Conservation (phyloP, 1,140 invertebrate species). For the Atta cephalotes region DNA sequence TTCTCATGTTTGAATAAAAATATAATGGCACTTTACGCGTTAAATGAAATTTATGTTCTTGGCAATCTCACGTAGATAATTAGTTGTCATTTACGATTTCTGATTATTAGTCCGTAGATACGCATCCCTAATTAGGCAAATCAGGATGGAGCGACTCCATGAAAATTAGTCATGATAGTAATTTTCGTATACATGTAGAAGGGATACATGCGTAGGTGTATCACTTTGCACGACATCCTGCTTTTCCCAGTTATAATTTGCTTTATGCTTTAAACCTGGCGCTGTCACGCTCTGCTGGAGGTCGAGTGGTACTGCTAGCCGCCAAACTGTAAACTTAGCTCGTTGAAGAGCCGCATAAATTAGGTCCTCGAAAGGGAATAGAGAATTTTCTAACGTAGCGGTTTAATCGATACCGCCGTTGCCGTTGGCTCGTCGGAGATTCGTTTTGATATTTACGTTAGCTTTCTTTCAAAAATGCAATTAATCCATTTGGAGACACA, state of each 20-base stretch:
- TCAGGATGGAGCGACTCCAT: constrained; percentile 57
- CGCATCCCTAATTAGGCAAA: constrained; percentile 71
- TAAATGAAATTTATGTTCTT: neutral
- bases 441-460: neutral
- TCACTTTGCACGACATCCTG: constrained; percentile 71
- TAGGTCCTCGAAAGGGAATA: constrained; percentile 74
- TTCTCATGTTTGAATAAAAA: neutral
- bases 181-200: constrained; percentile 37
- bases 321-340: constrained; percentile 80
- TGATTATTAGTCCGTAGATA: neutral
- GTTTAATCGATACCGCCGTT: constrained; percentile 80
- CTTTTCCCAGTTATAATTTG: constrained; percentile 75
- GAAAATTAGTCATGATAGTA: constrained; percentile 71
- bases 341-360: constrained; percentile 80
- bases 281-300: constrained; percentile 81
- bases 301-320: constrained; percentile 84
- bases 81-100: constrained; percentile 26
- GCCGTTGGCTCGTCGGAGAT: too few species aligned
- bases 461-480: neutral
- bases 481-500: neutral
- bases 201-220: constrained; percentile 39
- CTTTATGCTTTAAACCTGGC: constrained; percentile 74
- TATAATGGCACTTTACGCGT: neutral
- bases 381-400: constrained; percentile 64
- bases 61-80: neutral